Conservation (phyloP, 2,888 invertebrate species). For the Raillietiella orientalis region DNA sequence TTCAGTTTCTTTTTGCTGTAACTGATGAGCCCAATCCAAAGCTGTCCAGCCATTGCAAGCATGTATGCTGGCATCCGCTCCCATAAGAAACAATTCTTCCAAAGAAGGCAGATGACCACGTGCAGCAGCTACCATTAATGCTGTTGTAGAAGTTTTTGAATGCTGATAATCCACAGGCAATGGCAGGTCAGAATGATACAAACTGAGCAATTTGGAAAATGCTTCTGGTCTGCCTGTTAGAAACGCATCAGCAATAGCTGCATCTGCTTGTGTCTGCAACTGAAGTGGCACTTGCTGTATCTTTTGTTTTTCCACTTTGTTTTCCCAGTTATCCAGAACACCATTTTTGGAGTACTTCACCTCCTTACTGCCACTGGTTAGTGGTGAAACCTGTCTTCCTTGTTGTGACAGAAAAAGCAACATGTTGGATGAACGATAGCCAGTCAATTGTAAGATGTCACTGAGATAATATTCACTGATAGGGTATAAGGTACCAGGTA, state of each 20-base stretch:
- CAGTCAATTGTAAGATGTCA: not conserved
- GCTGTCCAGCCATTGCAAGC: slow-evolving; percentile 33
- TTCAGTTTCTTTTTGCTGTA: slow-evolving; percentile 24
- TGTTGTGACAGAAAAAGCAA: too few species aligned
- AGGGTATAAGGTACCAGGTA: slow-evolving; percentile 54
- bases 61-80: slow-evolving; percentile 23
- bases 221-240: too few species aligned
- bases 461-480: slow-evolving; percentile 21
- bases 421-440: not conserved
- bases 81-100: slow-evolving; percentile 32
- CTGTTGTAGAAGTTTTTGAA: slow-evolving; percentile 24
- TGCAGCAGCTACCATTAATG: slow-evolving; percentile 44
- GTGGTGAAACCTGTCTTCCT: too few species aligned
- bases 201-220: too few species aligned
- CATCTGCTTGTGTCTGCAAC: too few species aligned
- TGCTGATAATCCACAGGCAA: slow-evolving; percentile 20
- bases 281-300: too few species aligned
- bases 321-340: too few species aligned
- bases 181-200: too few species aligned
- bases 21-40: slow-evolving; percentile 29
- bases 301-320: too few species aligned
- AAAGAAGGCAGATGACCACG: slow-evolving; percentile 30
- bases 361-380: too few species aligned
- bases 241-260: too few species aligned
- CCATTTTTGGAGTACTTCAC: too few species aligned